Base-by-base conservation (phyloP, 2,113 vertebrate species). In the Hemicordylus capensis region DNA sequence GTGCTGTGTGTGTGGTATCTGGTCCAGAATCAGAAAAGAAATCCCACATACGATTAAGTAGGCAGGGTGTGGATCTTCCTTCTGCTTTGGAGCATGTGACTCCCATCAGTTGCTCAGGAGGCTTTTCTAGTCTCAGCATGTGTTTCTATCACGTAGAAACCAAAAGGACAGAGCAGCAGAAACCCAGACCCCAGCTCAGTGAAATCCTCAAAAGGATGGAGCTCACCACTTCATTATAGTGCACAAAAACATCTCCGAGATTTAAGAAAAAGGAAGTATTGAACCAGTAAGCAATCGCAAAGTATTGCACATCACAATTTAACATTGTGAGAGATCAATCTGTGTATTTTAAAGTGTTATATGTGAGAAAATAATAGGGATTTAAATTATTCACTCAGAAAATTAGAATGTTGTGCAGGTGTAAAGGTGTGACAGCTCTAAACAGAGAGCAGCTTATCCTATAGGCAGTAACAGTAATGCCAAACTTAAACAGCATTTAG, bases 231-330 rank as follows among this genome's bases (percentile, higher is more conserved):
- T 82, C n/a, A 39, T 61, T 14, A 69, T 37, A 12, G 19, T 44
- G 80, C 31, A 44, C 20, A n/a, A 72, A 44, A 42, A 31, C 20
- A 22, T 31, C 75, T 79, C 83, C 51, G 39, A 81, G n/a, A 17
- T 42, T 87, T 69, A 85, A 54, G n/a, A 82, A 76, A 90, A 76
- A 88, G 66, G 86, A 86, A 78, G 34, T 59, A 20, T 86, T 59
- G 46, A 9, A 61, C 28, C 10, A 34, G 39, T 37, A 39, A 12
- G 46, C 9, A 76, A 20, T 12, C 17, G n/a, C 42, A 87, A 83
- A 69, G 42, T 80, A 70, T 24, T 56, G 28, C 20, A 44, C 1
- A 54, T 72, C 70, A n/a, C 86, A 92, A 87, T 64, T 67, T 82
- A 15, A 83, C 1, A 0, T 83, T 75, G 87, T 81, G 4, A 22